Conservation (phyloP, 2,113 vertebrate genomes). For the Mesocricetus auratus region DNA sequence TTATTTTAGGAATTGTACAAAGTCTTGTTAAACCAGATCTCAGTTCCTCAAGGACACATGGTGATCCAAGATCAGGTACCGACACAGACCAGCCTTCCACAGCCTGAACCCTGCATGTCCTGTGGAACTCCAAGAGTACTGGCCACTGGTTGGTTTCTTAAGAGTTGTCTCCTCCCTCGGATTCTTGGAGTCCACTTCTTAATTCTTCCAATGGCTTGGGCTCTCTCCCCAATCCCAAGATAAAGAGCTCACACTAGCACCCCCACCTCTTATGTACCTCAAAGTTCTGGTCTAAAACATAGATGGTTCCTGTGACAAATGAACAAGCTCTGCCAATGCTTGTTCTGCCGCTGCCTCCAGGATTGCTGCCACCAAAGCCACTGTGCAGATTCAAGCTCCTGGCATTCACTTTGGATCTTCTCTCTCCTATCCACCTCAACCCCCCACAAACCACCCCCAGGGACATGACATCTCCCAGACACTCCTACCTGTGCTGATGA, state of each 20-base stretch:
- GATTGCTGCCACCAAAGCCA: background rate
- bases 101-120: no score
- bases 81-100: no score
- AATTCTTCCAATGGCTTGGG: background rate
- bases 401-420: background rate
- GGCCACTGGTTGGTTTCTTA: background rate
- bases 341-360: background rate
- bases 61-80: background rate
- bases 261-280: background rate
- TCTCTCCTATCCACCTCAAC: background rate
- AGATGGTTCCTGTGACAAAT: background rate
- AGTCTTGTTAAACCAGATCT: constrained; percentile 25
- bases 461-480: background rate
- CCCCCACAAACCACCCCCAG: no score
- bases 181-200: background rate
- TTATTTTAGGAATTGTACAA: constrained; percentile 25
- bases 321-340: background rate
- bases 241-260: background rate
- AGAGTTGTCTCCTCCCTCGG: background rate
- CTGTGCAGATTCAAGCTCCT: background rate
- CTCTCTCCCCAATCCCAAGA: background rate
- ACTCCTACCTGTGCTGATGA: background rate
- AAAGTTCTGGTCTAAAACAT: background rate
- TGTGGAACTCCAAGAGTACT: background rate
- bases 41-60: background rate